Evolutionary conservation across 2,113 vertebrate genomes (phyloP).

Genomic region (Hippocampus abdominalis): DNA sequence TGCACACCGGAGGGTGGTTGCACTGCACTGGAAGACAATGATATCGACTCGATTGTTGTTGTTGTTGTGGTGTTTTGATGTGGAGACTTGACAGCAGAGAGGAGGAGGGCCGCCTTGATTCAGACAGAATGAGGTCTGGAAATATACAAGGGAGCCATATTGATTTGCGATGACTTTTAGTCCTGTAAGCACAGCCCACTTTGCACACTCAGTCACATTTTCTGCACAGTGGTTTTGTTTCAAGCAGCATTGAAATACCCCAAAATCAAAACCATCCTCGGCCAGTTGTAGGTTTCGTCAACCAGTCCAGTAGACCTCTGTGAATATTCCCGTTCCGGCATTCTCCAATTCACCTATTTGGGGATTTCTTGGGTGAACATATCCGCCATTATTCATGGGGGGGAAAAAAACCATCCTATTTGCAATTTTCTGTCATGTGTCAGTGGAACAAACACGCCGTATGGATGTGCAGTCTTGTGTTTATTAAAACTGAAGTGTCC

Average conservation of each 20-base stretch:
- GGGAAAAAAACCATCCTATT: too few species aligned
- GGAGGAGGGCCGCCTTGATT: slow-evolving; percentile 19
- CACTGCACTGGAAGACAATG: slow-evolving; percentile 30
- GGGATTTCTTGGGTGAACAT: too few species aligned
- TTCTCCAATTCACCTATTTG: background rate
- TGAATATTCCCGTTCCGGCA: background rate
- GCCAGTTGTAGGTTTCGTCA: background rate
- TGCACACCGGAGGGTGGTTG: slow-evolving; percentile 13
- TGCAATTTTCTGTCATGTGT: too few species aligned
- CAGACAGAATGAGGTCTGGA: slow-evolving; percentile 26
- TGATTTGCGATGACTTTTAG: slow-evolving; percentile 34
- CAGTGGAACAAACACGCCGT: too few species aligned
- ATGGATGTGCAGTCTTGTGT: too few species aligned
- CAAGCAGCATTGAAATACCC: background rate
- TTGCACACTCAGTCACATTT: background rate
- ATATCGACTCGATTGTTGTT: slow-evolving; percentile 12
- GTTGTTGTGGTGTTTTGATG: slow-evolving; percentile 23
- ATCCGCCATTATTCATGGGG: too few species aligned
- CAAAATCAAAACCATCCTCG: background rate
- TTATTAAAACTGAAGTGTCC: too few species aligned
- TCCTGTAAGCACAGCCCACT: background rate
- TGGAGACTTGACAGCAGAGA: slow-evolving; percentile 30
- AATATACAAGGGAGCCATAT: slow-evolving; percentile 17
- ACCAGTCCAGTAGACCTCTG: background rate
- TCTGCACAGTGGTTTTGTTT: background rate